phyloP scores from a whole-genome alignment of 2,888 invertebrate species.

The Tinea trinotella region DNA sequence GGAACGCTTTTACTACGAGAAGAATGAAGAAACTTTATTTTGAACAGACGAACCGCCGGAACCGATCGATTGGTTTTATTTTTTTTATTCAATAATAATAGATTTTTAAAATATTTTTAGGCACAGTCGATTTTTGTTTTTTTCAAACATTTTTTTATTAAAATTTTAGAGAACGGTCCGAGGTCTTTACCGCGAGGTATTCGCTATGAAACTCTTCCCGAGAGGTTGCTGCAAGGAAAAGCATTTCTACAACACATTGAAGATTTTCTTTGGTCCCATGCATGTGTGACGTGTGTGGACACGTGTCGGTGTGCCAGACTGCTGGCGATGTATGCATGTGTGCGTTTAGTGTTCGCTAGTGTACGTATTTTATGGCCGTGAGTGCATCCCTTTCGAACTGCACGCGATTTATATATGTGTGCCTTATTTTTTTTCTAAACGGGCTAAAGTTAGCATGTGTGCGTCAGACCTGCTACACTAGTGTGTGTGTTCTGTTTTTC shows the following conservation, averaged over 20 bases:
- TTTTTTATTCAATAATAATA: neutral
- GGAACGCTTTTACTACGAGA: conserved; percentile 45
- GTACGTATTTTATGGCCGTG: conserved; percentile 69
- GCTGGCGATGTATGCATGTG: conserved; percentile 32
- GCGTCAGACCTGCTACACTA: conserved; percentile 33
- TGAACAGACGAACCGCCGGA: conserved; percentile 37
- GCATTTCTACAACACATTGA: conserved; percentile 69
- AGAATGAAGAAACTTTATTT: conserved; percentile 52
- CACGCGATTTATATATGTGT: conserved; percentile 70
- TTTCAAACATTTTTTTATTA: conserved; percentile 27
- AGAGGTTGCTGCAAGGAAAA: conserved; percentile 72
- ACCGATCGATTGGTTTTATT: conserved; percentile 43
- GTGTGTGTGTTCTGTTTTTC: conserved; percentile 61
- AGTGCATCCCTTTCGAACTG: conserved; percentile 72
- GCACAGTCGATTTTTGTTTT: conserved; percentile 3
- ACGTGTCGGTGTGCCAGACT: conserved; percentile 50
- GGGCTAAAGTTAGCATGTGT: conserved; percentile 35
- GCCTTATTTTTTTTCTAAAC: conserved; percentile 68
- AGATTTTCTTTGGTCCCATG: conserved; percentile 39
- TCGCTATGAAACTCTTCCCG: conserved; percentile 72
- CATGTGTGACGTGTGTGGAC: conserved; percentile 33
- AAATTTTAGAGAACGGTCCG: conserved; percentile 45
- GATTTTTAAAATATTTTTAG: conserved; percentile 22
- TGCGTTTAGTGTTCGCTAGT: conserved; percentile 33
- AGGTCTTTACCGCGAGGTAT: conserved; percentile 73